These are phyloP conservation scores for Julus scanicus DNA, from an alignment of 2,888 invertebrate genomes.

Conservation along the genomic window DNA sequence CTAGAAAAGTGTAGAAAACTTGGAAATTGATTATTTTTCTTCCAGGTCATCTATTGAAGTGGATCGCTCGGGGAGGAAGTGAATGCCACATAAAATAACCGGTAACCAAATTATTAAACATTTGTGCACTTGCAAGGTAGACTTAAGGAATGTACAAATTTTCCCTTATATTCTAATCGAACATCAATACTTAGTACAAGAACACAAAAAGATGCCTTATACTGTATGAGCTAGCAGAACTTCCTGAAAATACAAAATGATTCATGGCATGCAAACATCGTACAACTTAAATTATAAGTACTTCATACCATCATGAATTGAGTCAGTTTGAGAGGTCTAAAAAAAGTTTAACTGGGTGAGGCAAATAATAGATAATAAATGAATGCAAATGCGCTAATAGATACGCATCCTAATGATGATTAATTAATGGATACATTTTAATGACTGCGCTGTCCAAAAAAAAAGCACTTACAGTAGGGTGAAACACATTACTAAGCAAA, in stretches of 20 bases:
- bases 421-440: conserved; percentile 40
- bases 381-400: background rate
- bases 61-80: background rate
- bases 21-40: conserved; percentile 22
- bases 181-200: no score
- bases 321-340: background rate
- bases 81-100: background rate
- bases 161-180: no score
- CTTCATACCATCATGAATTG: background rate
- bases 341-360: background rate
- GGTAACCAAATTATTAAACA: background rate
- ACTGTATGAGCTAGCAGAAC: no score
- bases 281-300: no score
- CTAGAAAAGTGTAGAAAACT: conserved; percentile 19
- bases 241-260: no score
- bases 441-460: background rate
- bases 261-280: no score
- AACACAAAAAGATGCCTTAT: no score
- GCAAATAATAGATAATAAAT: conserved; percentile 9
- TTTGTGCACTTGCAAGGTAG: background rate
- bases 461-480: background rate
- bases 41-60: conserved; percentile 27
- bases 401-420: conserved; percentile 41
- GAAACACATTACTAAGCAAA: background rate
- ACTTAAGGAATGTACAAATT: no score